Evolutionary conservation across 1,140 invertebrate genomes (phyloP).

Genomic region (Cydia pomonella): DNA sequence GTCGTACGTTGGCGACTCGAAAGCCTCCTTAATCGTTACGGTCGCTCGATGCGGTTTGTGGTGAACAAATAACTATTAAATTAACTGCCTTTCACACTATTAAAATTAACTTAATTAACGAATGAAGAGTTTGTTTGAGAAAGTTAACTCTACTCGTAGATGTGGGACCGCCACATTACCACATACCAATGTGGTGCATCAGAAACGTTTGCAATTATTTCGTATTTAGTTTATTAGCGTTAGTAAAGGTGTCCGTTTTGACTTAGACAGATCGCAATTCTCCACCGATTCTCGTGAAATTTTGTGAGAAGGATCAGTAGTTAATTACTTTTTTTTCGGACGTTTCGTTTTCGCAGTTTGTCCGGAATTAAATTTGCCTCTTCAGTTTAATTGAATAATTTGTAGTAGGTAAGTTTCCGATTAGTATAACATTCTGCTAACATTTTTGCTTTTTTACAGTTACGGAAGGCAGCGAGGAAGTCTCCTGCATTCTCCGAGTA

Average conservation of each 20-base stretch:
- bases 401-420: too few species aligned
- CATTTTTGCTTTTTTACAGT: constrained; percentile 48
- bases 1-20: constrained; percentile 17
- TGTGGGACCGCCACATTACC: too few species aligned
- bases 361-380: too few species aligned
- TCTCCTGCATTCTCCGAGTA: constrained; percentile 68
- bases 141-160: not conserved
- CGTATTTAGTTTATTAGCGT: too few species aligned
- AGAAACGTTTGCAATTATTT: not conserved
- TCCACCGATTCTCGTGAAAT: too few species aligned
- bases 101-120: constrained; percentile 19
- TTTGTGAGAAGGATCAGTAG: too few species aligned
- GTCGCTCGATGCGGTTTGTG: constrained; percentile 18
- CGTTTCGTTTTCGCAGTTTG: too few species aligned
- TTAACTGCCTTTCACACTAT: constrained; percentile 11
- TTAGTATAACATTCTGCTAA: too few species aligned
- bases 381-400: too few species aligned
- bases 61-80: not conserved
- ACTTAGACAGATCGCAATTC: too few species aligned
- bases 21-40: constrained; percentile 7
- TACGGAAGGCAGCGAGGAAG: constrained; percentile 41
- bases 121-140: not conserved
- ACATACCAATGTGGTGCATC: not conserved
- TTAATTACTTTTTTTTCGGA: too few species aligned
- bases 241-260: too few species aligned